These are phyloP conservation scores for Alcedo quadribrachys DNA, from an alignment of 2,797 vertebrate genomes.

Conservation along the genomic window DNA sequence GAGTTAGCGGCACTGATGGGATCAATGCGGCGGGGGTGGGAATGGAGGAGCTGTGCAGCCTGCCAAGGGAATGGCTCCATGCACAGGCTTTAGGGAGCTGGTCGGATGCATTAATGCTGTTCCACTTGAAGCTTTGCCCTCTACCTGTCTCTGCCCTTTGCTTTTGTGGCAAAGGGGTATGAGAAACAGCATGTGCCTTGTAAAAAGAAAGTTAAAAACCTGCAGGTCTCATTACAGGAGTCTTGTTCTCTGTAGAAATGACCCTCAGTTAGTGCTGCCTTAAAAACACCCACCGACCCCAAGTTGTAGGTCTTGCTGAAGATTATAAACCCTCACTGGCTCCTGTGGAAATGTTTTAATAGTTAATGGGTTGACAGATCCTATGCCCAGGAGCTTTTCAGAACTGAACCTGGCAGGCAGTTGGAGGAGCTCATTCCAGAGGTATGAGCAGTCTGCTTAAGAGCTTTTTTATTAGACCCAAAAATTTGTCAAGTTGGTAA, in stretches of 20 bases:
- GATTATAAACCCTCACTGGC: neutral
- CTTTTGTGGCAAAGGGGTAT: neutral
- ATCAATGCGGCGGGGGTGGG: neutral
- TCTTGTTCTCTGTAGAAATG: neutral
- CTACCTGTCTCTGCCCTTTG: too few relatives aligned
- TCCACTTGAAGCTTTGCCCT: neutral
- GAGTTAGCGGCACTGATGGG: neutral
- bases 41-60: neutral
- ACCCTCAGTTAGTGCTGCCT: neutral
- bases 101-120: neutral
- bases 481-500: neutral
- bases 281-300: neutral
- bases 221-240: neutral
- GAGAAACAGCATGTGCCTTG: neutral
- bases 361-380: neutral
- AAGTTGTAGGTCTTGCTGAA: neutral
- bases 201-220: neutral
- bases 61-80: rapidly evolving
- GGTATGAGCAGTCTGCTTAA: neutral
- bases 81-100: neutral
- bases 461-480: neutral
- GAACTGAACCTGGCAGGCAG: neutral
- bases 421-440: neutral
- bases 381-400: neutral
- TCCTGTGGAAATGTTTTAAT: neutral